Evolutionary conservation across 2,888 invertebrate genomes (phyloP).

Genomic region (Bembecia ichneumoniformis): DNA sequence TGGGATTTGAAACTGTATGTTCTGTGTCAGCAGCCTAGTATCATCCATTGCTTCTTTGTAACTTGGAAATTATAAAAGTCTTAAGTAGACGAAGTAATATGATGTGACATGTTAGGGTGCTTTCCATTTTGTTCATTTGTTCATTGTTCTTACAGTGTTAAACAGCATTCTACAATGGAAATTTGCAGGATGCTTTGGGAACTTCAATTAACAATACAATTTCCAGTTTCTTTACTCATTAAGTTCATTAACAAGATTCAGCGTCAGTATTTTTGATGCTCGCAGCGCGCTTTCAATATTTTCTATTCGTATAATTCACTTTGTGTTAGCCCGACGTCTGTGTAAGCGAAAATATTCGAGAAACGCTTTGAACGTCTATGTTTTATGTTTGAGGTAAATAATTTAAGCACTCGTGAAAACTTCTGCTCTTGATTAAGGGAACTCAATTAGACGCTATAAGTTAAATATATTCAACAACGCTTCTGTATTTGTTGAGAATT

Average conservation of each 20-base stretch:
- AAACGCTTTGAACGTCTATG: slow-evolving; percentile 63
- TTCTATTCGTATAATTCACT: slow-evolving; percentile 55
- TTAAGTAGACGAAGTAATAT: too few species aligned
- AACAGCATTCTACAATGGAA: slow-evolving; percentile 47
- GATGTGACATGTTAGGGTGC: slow-evolving; percentile 21
- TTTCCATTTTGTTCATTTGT: slow-evolving; percentile 42
- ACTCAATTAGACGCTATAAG: slow-evolving; percentile 61
- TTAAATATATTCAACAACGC: slow-evolving; percentile 53
- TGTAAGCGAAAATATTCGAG: slow-evolving; percentile 59
- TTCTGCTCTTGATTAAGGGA: slow-evolving; percentile 63
- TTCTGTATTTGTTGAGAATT: slow-evolving; percentile 47
- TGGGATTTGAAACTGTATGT: too few species aligned
- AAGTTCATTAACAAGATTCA: slow-evolving; percentile 63
- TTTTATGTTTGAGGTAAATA: slow-evolving; percentile 67
- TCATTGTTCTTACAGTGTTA: slow-evolving; percentile 28
- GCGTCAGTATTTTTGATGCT: slow-evolving; percentile 60
- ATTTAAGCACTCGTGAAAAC: slow-evolving; percentile 66
- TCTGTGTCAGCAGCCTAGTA: too few species aligned
- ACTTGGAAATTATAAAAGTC: too few species aligned
- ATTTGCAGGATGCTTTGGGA: slow-evolving; percentile 48
- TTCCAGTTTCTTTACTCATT: slow-evolving; percentile 57
- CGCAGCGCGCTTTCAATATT: slow-evolving; percentile 53
- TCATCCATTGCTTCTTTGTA: too few species aligned
- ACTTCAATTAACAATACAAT: slow-evolving; percentile 44
- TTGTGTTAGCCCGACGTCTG: slow-evolving; percentile 48